These are phyloP conservation scores for Mobula hypostoma DNA, from an alignment of 2,113 vertebrate genomes.

Conservation along the genomic window DNA sequence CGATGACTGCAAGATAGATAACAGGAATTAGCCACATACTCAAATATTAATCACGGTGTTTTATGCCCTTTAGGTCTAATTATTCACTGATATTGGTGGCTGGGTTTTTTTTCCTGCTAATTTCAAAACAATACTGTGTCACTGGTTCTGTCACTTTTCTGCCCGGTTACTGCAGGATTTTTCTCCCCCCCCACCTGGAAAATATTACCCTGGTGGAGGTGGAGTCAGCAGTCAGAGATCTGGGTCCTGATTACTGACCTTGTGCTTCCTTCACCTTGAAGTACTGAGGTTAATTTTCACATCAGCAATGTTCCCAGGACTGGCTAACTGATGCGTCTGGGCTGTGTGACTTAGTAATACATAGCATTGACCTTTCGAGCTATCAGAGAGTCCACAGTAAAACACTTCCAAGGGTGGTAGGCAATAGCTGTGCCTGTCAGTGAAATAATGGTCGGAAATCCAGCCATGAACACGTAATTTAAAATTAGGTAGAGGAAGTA, in stretches of 20 bases:
- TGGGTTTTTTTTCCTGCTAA: not conserved
- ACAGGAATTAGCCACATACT: not conserved
- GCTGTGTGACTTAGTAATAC: not conserved
- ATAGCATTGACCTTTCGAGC: not conserved
- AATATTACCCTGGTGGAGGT: too few species aligned
- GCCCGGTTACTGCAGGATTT: not conserved
- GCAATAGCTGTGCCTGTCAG: not conserved
- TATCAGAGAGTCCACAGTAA: not conserved
- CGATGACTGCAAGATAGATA: not conserved
- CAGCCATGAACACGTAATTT: not conserved
- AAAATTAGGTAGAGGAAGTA: not conserved
- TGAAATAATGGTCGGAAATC: not conserved
- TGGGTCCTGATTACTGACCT: not conserved
- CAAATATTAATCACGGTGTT: not conserved
- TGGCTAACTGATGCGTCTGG: not conserved
- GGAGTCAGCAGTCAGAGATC: not conserved
- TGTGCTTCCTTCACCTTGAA: not conserved
- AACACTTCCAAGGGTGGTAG: not conserved
- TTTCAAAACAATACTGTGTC: not conserved
- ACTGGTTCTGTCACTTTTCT: not conserved
- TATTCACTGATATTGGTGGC: not conserved
- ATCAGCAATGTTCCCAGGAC: not conserved
- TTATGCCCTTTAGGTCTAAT: not conserved
- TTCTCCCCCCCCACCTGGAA: not conserved
- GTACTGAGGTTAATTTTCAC: not conserved